Base-by-base conservation (phyloP, 2,113 vertebrate species). In the Oreocharis arfaki region DNA sequence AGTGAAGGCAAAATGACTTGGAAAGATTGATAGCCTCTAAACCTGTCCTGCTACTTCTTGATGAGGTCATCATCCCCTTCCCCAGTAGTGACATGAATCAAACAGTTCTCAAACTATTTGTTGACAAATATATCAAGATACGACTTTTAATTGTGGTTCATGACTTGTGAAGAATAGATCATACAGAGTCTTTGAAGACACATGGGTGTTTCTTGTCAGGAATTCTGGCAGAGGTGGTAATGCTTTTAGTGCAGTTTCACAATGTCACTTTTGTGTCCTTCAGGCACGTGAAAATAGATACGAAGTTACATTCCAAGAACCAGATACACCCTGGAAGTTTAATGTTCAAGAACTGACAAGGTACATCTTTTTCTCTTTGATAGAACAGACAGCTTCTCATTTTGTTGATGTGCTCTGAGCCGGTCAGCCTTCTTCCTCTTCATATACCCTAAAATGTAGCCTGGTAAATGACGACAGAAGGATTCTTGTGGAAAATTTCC, bases 321-420 rank as follows among this genome's bases (percentile, higher is more conserved):
- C 98, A 13, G 97, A 98, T 89, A 98, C 98, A 86, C 97, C 95
- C 93, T 98, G 98, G 98, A 98, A 98, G 96, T 98, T 98, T 97
- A 98, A 97, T 85, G 98, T 98, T 94, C 97, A 30, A 60, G 98
- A 98, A 84, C 91, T 98, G 95, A 81, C 97, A 74, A 98, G 98
- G 98, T 98, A 98, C 57, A 64, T 53, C 30, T 87, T 96, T 94
- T 90, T 73, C 79, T 91, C 88, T 95, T 94, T 87, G 70, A 42
- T 94, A 55, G 4, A 89, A 89, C 80, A 81, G 68, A 17, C 21
- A 52, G 74, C n/a, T 69, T 24, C 59, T 89, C 33, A 7, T 42
- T 73, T 87, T 88, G 37, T 32, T 84, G 30, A 19, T 24, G 20
- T 28, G 41, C 33, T 79, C 22, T 68, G 49, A 75, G 49, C 32